phyloP scores from a whole-genome alignment of 2,888 invertebrate genomes.

The Epinotia ramella region DNA sequence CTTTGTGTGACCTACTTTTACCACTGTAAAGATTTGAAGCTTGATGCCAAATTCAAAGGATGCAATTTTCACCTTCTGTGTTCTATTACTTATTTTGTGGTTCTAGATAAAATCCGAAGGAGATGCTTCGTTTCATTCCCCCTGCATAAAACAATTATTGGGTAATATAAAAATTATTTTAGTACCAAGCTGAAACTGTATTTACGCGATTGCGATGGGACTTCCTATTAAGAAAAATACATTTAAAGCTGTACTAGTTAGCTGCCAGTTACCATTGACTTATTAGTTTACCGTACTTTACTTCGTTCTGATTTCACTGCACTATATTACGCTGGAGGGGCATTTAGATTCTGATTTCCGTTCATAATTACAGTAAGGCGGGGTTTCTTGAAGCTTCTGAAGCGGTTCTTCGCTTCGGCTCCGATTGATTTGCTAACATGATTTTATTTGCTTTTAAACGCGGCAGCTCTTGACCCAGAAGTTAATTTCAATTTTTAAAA shows the following conservation, averaged over 20 bases:
- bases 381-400: slow-evolving; percentile 62
- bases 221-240: slow-evolving; percentile 12
- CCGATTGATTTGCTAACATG: slow-evolving; percentile 21
- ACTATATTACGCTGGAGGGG: slow-evolving; percentile 60
- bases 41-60: not conserved
- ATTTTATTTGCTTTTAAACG: slow-evolving; percentile 23
- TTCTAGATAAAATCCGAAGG: not conserved
- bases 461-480: not conserved
- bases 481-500: not conserved
- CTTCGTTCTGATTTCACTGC: slow-evolving; percentile 48
- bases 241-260: slow-evolving; percentile 51
- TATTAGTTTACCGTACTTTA: slow-evolving; percentile 69
- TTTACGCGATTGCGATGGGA: not conserved
- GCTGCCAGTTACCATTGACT: slow-evolving; percentile 61
- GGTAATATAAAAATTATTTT: not conserved
- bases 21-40: not conserved
- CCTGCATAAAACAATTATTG: not conserved
- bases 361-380: slow-evolving; percentile 70
- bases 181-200: not conserved
- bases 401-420: slow-evolving; percentile 46
- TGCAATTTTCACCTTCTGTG: not conserved
- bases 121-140: no score
- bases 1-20: not conserved
- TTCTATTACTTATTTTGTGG: not conserved
- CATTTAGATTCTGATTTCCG: slow-evolving; percentile 75